phyloP scores from a whole-genome alignment of 2,797 vertebrate genomes.

The Ctenochaetus hawaiiensis region DNA sequence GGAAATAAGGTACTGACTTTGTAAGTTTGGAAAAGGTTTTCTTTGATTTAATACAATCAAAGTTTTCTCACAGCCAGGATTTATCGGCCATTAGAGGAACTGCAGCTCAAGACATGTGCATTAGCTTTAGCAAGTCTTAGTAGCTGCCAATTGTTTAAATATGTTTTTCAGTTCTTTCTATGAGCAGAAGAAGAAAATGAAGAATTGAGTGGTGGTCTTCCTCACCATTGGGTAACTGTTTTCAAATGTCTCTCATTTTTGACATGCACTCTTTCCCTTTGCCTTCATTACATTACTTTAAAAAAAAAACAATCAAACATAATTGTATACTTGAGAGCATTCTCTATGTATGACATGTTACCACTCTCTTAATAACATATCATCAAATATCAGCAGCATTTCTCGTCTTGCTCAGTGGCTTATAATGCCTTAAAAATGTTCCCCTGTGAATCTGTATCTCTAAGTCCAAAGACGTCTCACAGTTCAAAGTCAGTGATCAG shows the following conservation, averaged over 20 bases:
- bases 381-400: not conserved
- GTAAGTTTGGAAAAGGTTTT: no score
- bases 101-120: not conserved
- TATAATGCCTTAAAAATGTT: not conserved
- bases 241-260: no score
- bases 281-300: not conserved
- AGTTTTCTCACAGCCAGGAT: not conserved
- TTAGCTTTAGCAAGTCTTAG: not conserved
- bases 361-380: not conserved
- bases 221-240: no score
- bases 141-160: not conserved
- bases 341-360: not conserved
- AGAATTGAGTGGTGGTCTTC: not conserved
- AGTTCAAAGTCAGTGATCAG: not conserved
- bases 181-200: not conserved
- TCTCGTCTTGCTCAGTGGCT: not conserved
- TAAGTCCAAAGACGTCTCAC: not conserved
- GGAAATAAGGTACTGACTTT: not conserved
- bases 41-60: no score
- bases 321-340: not conserved
- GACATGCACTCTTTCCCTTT: not conserved
- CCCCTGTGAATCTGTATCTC: not conserved
- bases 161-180: not conserved
- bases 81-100: not conserved
- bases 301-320: not conserved